Evolutionary conservation across 64 coral and sea anemone species (phyloP), one percentile per base, ranked within the genome.

Genomic region (Pachyseris speciosa): DNA sequence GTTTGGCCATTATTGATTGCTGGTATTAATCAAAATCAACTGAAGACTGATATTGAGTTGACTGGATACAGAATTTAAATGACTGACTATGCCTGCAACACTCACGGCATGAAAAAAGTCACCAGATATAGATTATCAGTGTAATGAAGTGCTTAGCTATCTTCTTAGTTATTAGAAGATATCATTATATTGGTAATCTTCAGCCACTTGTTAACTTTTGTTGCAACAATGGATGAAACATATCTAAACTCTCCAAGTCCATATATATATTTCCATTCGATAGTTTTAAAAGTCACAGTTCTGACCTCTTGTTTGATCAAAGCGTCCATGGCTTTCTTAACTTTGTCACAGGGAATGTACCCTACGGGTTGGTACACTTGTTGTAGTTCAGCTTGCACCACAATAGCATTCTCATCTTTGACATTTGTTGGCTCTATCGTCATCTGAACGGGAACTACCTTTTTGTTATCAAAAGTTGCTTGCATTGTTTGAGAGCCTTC

Each of bases 351-450:
- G 74, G 90, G 69, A 44, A 85, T 74, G 58, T 85, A 92, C 19
- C 80, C 80, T 17, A 85, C 27, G 10, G 88, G 88, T n/a, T n/a
- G 19, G 51, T 50, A 31, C 76, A 91, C n/a, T 49, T 80, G 28
- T 76, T 77, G 33, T 64, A 85, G 13, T 36, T 61, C 39, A n/a
- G 70, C 90, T 63, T 92, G 64, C 27, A 85, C 69, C 40, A 92
- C 70, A 12, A 92, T 49, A 20, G 89, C 89, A 84, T 92, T 92
- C 59, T 92, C 79, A 84, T 92, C 78, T 24, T 53, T 12, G 51
- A 65, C 55, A 73, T 92, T 92, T 60, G 67, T 60, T 15, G 79
- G 90, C 41, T 85, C 64, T 3, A 58, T 37, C 57, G 37, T 84
- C 8, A 81, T 45, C 22, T 17, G 37, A 13, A 84, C 42, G 32